Evolutionary conservation across 1,140 invertebrate species (phyloP).

Genomic region (Antheraea pernyi): DNA sequence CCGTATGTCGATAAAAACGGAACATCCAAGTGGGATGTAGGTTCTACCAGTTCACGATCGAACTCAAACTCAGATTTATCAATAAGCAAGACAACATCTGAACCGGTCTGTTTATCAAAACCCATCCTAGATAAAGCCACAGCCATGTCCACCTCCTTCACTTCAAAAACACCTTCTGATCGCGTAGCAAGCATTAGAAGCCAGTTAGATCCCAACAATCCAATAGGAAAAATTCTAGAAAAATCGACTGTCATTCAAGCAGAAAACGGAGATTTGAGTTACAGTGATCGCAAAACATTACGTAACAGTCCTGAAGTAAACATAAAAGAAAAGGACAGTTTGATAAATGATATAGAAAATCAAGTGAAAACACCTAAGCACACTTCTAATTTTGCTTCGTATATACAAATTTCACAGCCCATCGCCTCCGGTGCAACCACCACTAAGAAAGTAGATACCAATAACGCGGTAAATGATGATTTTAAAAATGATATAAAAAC

Average conservation of each 20-base stretch:
- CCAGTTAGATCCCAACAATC: conserved; percentile 74
- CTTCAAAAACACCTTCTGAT: conserved; percentile 57
- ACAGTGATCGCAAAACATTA: conserved; percentile 33
- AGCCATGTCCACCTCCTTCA: conserved; percentile 59
- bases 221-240: conserved; percentile 75
- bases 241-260: conserved; percentile 75
- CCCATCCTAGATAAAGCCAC: conserved; percentile 51
- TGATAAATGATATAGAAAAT: conserved; percentile 74
- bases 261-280: conserved; percentile 66
- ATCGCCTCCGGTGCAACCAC: conserved; percentile 49
- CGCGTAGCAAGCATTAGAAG: conserved; percentile 67
- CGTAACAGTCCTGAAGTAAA: conserved; percentile 43
- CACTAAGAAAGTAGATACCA: conserved; percentile 41
- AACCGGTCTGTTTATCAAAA: conserved; percentile 64
- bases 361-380: conserved; percentile 70
- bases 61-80: conserved; percentile 70
- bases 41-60: conserved; percentile 57
- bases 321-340: conserved; percentile 43
- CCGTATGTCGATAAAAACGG: conserved; percentile 67
- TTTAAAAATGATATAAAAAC: conserved; percentile 28
- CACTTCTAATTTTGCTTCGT: conserved; percentile 80
- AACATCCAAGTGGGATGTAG: conserved; percentile 58
- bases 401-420: conserved; percentile 78
- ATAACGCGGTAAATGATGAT: conserved; percentile 36
- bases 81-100: conserved; percentile 69